Conservation (phyloP, 2,888 invertebrate species). For the Latrodectus elegans region DNA sequence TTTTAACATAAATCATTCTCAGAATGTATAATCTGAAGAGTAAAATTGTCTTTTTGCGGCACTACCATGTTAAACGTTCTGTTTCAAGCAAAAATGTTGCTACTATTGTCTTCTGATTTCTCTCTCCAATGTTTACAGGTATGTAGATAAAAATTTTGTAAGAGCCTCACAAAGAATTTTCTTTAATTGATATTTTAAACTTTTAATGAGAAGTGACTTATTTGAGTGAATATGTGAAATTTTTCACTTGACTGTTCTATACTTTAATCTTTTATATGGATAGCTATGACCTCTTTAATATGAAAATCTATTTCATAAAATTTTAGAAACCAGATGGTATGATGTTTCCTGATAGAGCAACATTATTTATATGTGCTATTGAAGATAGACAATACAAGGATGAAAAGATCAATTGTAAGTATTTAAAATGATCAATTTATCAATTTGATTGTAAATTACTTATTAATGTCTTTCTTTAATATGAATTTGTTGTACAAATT, state of each 20-base stretch:
- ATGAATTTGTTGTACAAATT: background rate
- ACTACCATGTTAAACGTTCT: too few species aligned
- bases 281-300: background rate
- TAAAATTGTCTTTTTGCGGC: too few species aligned
- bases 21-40: too few species aligned
- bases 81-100: too few species aligned
- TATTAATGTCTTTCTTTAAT: background rate
- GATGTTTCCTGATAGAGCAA: conserved; percentile 94
- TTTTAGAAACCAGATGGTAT: conserved; percentile 85
- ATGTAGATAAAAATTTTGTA: too few species aligned
- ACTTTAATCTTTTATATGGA: background rate
- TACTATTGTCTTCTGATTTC: too few species aligned
- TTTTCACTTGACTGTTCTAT: conserved; percentile 13
- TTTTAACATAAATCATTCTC: too few species aligned
- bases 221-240: too few species aligned
- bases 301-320: background rate
- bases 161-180: too few species aligned
- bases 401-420: conserved; percentile 96
- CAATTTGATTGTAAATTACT: background rate
- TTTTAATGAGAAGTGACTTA: too few species aligned
- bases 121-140: too few species aligned
- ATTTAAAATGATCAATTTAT: background rate
- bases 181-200: too few species aligned
- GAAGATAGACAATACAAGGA: conserved; percentile 99
- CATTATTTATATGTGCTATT: conserved; percentile 89